Conservation (phyloP, 1,140 invertebrate species). For the Leptinotarsa lineolata region DNA sequence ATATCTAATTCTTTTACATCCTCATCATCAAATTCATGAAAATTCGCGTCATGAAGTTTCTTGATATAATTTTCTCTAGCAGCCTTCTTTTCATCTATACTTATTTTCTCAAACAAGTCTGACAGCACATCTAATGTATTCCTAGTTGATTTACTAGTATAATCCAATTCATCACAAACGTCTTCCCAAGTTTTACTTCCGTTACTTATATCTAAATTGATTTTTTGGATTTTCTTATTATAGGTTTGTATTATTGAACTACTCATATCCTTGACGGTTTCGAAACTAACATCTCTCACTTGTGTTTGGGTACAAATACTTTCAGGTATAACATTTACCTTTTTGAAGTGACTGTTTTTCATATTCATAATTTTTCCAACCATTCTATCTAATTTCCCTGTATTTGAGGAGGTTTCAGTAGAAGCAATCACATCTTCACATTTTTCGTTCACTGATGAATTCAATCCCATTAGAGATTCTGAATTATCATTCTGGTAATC, state of each 20-base stretch:
- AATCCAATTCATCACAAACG: background rate
- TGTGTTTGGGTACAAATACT: background rate
- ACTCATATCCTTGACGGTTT: background rate
- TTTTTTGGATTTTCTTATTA: background rate
- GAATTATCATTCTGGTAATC: too few relatives aligned
- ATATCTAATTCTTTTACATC: constrained; percentile 4
- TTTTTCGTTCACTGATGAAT: too few relatives aligned
- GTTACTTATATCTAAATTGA: background rate
- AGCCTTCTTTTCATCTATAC: background rate
- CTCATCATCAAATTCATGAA: constrained; percentile 12
- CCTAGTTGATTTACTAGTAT: background rate
- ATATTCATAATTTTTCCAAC: background rate
- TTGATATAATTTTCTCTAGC: background rate
- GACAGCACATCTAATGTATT: background rate
- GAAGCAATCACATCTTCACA: too few relatives aligned
- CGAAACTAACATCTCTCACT: background rate
- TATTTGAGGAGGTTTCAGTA: background rate
- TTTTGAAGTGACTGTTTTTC: background rate
- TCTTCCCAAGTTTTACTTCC: background rate
- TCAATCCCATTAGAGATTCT: too few relatives aligned
- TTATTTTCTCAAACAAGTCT: background rate
- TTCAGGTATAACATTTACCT: background rate
- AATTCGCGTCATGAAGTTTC: background rate
- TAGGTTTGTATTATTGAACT: background rate
- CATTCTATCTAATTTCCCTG: background rate